Percentiles rank a stretch among this genome's conserved stretches.
Conservation (phyloP, 2,888 invertebrate genomes). For the Drosophila rellima region DNA sequence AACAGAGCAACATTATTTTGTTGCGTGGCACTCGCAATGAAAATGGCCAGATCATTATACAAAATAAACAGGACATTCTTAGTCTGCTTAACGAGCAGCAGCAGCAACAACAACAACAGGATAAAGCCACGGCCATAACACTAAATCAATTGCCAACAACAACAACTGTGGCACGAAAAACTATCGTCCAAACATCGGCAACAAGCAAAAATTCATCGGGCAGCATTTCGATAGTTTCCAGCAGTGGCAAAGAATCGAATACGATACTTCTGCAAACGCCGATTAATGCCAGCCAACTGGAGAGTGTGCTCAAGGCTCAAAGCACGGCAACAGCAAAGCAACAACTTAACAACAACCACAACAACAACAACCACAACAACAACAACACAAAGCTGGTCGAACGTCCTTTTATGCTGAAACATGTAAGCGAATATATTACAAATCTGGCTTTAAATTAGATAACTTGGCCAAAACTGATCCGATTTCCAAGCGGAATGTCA, state of each 20-base stretch:
- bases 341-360: conserved; percentile 30
- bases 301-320: conserved; percentile 81
- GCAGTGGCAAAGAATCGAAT: conserved; percentile 66
- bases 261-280: conserved; percentile 85
- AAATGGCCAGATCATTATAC: conserved; percentile 86
- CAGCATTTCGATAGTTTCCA: conserved; percentile 69
- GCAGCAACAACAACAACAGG: conserved; percentile 61
- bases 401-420: conserved; percentile 82
- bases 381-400: conserved; percentile 60
- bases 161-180: conserved; percentile 83
- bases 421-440: conserved; percentile 64
- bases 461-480: too few species aligned
- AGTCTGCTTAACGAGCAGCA: conserved; percentile 85
- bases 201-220: conserved; percentile 29
- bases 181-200: conserved; percentile 73
- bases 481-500: too few species aligned
- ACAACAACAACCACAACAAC: conserved; percentile 29
- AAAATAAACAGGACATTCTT: conserved; percentile 86
- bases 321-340: conserved; percentile 15
- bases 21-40: conserved; percentile 86
- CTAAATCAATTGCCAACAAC: conserved; percentile 83
- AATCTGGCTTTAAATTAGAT: too few species aligned
- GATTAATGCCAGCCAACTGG: conserved; percentile 85
- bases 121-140: conserved; percentile 78
- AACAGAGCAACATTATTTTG: conserved; percentile 84